A percentile compares a stretch with the other conserved stretches of the same genome.
phyloP scores from a whole-genome alignment of 2,113 vertebrate genomes.

The Eidolon helvum region DNA sequence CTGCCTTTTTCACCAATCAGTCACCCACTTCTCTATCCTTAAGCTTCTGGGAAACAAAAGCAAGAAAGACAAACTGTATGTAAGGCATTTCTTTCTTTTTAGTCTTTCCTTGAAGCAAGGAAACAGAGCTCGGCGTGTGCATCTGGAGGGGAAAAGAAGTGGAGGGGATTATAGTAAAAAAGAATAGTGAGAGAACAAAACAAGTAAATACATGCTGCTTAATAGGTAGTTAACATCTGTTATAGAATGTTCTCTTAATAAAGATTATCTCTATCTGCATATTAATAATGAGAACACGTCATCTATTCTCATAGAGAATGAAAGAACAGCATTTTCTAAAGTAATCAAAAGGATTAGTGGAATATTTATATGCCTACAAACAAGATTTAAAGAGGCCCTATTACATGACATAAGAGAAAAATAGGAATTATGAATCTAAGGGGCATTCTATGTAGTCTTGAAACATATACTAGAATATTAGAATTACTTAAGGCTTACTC shows the following conservation, averaged over 20 bases:
- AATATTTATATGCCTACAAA: not conserved
- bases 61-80: not conserved
- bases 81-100: not conserved
- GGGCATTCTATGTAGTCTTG: not conserved
- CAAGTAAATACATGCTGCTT: not conserved
- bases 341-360: not conserved
- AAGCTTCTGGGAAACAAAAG: not conserved
- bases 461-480: not conserved
- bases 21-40: not conserved
- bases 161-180: not conserved
- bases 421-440: not conserved
- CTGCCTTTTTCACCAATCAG: not conserved
- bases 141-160: not conserved
- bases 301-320: not conserved
- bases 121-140: not conserved
- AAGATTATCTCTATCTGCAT: not conserved
- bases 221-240: not conserved
- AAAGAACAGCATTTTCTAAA: conserved; percentile 7
- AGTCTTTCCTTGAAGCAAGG: not conserved
- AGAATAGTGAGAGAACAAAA: not conserved
- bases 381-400: conserved; percentile 13
- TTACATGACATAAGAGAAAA: not conserved
- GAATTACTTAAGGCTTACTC: not conserved
- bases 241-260: not conserved
- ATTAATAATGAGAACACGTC: not conserved